Evolutionary conservation across 2,888 invertebrate species (phyloP), one percentile per base, ranked within the genome.

Genomic region (Chrysodeixis includens): DNA sequence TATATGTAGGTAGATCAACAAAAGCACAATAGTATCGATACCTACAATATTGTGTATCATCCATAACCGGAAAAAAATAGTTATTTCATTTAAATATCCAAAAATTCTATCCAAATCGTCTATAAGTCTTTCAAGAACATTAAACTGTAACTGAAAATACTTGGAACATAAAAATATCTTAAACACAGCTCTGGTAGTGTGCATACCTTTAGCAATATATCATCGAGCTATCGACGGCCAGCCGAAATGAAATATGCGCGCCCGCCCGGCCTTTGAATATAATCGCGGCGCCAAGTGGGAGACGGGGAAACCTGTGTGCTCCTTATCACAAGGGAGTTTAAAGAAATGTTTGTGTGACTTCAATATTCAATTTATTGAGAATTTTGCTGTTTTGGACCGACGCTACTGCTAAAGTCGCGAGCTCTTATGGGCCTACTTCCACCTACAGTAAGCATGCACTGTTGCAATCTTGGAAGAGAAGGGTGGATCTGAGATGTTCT

Each of bases 171-270:
- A 78, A 82, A 76, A 82, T 75, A 76, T 80, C 75, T 83, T 83
- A 81, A 79, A 79, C 71, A 81, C 64, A 71, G 66, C 61, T 54
- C 54, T 49, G 76, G 71, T 76, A 73, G 74, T 77, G 69, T 74
- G 74, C 69, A 63, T 74, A 61, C 49, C 16, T 22, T 12, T 4
- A 20, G 46, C 74, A 35, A 60, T 92, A 91, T 88, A 88, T 92
- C 90, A 91, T 80, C 59, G 69, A 83, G 86, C 87, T 90, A 92
- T 92, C 92, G 91, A 89, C 89, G 88, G 82, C 79, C 86, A 85
- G 87, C 85, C 83, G 84, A 88, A 87, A 90, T 91, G 91, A 92
- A 90, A 91, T 91, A 90, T 90, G 87, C 86, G 85, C 81, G 84
- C 76, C 83, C 83, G 84, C 84, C 86, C 83, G 82, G 81, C 86